Percentiles rank a stretch among this genome's conserved stretches.
phyloP scores from a whole-genome alignment of 1,140 invertebrate genomes.

The Helicoverpa zea region DNA sequence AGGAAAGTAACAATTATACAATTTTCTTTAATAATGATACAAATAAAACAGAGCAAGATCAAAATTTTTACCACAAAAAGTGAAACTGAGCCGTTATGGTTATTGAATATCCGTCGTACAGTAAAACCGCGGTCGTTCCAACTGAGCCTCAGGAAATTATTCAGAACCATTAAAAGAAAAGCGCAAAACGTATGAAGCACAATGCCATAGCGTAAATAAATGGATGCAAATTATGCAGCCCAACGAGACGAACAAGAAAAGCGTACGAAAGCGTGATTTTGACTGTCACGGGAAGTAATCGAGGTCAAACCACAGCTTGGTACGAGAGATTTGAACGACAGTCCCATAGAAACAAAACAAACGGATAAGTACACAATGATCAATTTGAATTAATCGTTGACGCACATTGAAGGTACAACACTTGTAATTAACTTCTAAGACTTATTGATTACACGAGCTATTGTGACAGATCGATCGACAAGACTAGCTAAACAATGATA shows the following conservation, averaged over 20 bases:
- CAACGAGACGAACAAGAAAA: constrained; percentile 60
- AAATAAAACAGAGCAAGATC: neutral
- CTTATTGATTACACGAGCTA: neutral
- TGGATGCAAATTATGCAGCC: constrained; percentile 57
- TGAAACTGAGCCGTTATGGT: constrained; percentile 14
- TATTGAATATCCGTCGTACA: constrained; percentile 2
- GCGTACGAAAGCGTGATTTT: constrained; percentile 59
- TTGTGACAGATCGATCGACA: neutral
- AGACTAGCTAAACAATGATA: neutral
- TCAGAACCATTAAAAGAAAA: constrained; percentile 40
- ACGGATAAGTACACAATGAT: neutral
- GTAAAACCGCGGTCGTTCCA: constrained; percentile 18
- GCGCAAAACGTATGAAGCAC: constrained; percentile 55
- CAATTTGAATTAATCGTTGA: neutral
- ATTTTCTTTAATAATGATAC: neutral
- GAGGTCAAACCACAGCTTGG: constrained; percentile 25
- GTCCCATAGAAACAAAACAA: neutral
- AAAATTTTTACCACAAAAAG: neutral
- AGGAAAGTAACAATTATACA: neutral
- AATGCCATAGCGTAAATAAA: constrained; percentile 70
- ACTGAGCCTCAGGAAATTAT: constrained; percentile 50
- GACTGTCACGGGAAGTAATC: constrained; percentile 18
- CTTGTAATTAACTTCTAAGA: neutral
- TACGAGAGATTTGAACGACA: neutral
- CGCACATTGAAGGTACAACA: neutral